Conservation (phyloP, 2,113 vertebrate genomes). For the Grus americana region DNA sequence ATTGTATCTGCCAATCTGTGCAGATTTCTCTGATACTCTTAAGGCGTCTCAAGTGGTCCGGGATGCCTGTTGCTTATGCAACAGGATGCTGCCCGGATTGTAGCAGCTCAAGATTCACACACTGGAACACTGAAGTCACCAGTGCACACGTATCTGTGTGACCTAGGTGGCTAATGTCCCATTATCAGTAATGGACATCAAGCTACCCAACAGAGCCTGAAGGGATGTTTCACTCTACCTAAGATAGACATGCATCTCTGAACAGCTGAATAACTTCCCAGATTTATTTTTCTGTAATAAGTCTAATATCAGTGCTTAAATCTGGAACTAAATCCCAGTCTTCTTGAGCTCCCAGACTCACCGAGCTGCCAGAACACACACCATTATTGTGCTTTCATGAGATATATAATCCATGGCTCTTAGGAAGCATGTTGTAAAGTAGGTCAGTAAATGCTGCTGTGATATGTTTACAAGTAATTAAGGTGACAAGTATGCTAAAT, state of each 20-base stretch:
- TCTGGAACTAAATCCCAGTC: neutral
- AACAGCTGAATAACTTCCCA: neutral
- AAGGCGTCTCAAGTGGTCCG: neutral
- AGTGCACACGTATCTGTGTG: neutral
- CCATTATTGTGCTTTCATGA: neutral
- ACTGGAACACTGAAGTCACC: neutral
- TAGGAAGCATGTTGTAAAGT: neutral
- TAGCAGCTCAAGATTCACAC: neutral
- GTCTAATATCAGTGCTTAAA: neutral
- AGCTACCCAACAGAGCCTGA: neutral
- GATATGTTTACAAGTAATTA: neutral
- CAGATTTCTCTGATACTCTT: neutral
- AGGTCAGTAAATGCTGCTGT: neutral
- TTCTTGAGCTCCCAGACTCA: neutral
- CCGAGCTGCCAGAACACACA: neutral
- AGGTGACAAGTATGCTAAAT: neutral
- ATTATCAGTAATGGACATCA: neutral
- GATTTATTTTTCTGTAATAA: neutral
- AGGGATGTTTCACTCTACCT: neutral
- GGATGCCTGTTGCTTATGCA: neutral
- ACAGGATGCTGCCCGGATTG: neutral
- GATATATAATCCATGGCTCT: neutral
- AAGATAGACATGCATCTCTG: accelerated
- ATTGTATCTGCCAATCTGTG: neutral
- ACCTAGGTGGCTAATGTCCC: neutral